Evolutionary conservation across 1,140 invertebrate genomes (phyloP), one percentile per base, ranked within the genome.

Genomic region (Hormaphis cornu): DNA sequence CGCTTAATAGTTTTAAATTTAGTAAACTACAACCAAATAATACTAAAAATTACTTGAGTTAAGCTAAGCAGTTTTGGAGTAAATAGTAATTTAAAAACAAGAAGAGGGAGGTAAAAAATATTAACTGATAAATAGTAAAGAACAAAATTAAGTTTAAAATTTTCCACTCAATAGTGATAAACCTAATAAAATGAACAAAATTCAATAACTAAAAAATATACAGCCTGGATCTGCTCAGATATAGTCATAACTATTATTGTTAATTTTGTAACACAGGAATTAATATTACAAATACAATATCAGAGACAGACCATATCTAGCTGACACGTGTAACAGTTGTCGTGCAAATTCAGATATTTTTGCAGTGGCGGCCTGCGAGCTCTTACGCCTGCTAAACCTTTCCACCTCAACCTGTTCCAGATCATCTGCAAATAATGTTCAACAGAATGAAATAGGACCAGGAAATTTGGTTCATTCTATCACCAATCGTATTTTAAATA

Each of bases 261-360:
- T 16, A 22, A 30, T 66, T 33, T 53, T n/a, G 26, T 42, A 24
- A 54, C 26, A 54, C 33, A 18, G 33, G 28, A 40, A 69, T 33
- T 16, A 69, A 16, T 16, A 33, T 24, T 24, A 54, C 7, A 54
- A n/a, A 28, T 56, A 37, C 28, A 22, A 70, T 28, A 42, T 56
- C 40, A 58, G 54, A 22, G 54, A 70, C 69, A 70, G 59, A 72
- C 71, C 75, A 71, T 79, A 78, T 40, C 75, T 75, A 48, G 77
- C 75, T 69, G 74, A 76, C 12, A 44, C 18, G 33, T 66, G 61
- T 46, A 78, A 75, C 10, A 79, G 73, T 54, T 79, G 75, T 70
- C 81, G 80, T 42, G 80, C 80, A 56, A 78, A 76, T 70, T 79
- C 72, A 50, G 77, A 76, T 69, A 79, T 80, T 72, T 76, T 77